Evolutionary conservation across 2,113 vertebrate genomes (phyloP).

Genomic region (Dromiciops gliroides): DNA sequence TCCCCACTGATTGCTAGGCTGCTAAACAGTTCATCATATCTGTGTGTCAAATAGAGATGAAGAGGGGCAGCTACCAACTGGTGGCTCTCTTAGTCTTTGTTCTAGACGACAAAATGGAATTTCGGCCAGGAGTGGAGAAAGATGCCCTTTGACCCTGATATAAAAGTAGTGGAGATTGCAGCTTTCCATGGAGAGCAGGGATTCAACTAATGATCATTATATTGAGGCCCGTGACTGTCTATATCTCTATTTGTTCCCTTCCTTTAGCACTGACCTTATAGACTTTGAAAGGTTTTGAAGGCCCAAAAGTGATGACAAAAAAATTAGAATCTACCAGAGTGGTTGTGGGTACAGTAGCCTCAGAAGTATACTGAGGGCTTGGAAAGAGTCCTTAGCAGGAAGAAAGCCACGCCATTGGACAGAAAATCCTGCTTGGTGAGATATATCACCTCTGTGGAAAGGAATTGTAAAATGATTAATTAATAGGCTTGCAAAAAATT

Average conservation of each 20-base stretch:
- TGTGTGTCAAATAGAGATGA: neutral
- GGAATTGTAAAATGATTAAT: neutral
- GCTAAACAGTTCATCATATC: neutral
- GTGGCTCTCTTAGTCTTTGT: neutral
- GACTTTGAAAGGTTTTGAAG: neutral
- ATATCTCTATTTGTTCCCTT: neutral
- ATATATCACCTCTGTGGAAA: neutral
- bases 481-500: neutral
- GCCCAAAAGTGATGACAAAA: neutral
- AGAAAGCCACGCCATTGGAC: neutral
- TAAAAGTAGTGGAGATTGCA: neutral
- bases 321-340: neutral
- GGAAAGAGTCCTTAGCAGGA: neutral
- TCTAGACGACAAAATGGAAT: neutral
- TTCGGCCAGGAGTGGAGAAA: neutral
- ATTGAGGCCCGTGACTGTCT: neutral
- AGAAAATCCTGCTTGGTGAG: neutral
- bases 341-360: neutral
- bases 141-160: neutral
- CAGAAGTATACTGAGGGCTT: neutral
- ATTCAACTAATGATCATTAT: neutral
- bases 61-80: neutral
- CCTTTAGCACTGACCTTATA: neutral
- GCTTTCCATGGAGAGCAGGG: neutral
- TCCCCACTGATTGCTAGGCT: neutral